These are phyloP conservation scores for Psilanteris sp. DNA, from an alignment of 1,140 invertebrate species.

Conservation along the genomic window DNA sequence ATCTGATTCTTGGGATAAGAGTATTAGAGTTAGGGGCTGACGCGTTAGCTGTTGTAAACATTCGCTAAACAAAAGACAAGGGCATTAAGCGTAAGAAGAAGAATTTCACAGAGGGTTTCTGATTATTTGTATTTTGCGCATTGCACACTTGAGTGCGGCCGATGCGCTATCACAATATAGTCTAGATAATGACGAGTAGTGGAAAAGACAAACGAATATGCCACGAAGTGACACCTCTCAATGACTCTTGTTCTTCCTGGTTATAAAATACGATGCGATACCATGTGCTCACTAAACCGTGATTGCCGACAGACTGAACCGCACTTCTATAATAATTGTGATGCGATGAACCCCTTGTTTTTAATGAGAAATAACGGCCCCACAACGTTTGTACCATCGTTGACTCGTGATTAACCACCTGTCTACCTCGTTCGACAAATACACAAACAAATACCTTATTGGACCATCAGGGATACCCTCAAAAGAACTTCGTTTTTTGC, in stretches of 20 bases:
- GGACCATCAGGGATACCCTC: conserved; percentile 38
- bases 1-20: conserved; percentile 6
- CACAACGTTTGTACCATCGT: conserved; percentile 51
- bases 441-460: conserved; percentile 57
- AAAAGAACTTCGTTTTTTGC: conserved; percentile 35
- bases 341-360: conserved; percentile 78
- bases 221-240: conserved; percentile 81
- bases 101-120: conserved; percentile 57
- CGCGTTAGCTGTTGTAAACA: conserved; percentile 39
- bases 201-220: conserved; percentile 79
- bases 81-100: conserved; percentile 55
- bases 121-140: conserved; percentile 78
- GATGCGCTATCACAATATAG: conserved; percentile 74
- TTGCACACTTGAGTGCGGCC: conserved; percentile 73
- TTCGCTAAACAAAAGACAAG: conserved; percentile 50
- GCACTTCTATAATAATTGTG: conserved; percentile 76
- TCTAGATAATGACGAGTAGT: conserved; percentile 76
- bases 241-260: conserved; percentile 73
- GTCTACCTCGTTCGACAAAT: conserved; percentile 56
- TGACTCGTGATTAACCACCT: conserved; percentile 65
- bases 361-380: conserved; percentile 75
- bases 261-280: conserved; percentile 64
- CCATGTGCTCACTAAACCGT: conserved; percentile 64
- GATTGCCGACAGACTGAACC: conserved; percentile 63
- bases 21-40: conserved; percentile 36